Evolutionary conservation across 1,140 invertebrate species (phyloP).

Genomic region (Cotesia chilonis): DNA sequence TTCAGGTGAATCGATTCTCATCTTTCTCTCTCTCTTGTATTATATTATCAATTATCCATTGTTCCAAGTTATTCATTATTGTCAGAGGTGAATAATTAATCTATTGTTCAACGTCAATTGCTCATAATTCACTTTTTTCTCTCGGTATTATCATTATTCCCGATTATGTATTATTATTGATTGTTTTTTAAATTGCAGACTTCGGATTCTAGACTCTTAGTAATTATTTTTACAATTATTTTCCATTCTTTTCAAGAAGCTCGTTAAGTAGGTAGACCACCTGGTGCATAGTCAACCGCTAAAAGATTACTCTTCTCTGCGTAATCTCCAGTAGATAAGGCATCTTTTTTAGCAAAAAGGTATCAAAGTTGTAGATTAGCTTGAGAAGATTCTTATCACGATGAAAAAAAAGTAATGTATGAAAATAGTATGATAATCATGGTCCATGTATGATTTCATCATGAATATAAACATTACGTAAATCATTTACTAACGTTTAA

Average conservation of each 20-base stretch:
- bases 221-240: not conserved
- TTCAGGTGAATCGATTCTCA: constrained; percentile 17
- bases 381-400: too few relatives aligned
- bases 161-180: constrained; percentile 1
- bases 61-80: constrained; percentile 30
- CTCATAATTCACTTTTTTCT: constrained; percentile 11
- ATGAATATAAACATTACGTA: too few relatives aligned
- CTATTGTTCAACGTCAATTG: constrained; percentile 24
- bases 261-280: not conserved
- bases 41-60: constrained; percentile 32
- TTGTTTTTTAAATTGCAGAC: not conserved
- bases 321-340: too few relatives aligned
- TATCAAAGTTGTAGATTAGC: too few relatives aligned
- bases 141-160: not conserved
- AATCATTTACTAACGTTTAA: too few relatives aligned
- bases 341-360: too few relatives aligned
- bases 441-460: too few relatives aligned
- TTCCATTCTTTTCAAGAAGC: not conserved
- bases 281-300: too few relatives aligned
- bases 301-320: too few relatives aligned
- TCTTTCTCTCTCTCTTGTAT: not conserved
- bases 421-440: too few relatives aligned
- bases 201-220: not conserved
- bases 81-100: constrained; percentile 30
- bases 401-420: too few relatives aligned